Conservation (phyloP, 2,888 invertebrate genomes). For the Trisateles emortualis region DNA sequence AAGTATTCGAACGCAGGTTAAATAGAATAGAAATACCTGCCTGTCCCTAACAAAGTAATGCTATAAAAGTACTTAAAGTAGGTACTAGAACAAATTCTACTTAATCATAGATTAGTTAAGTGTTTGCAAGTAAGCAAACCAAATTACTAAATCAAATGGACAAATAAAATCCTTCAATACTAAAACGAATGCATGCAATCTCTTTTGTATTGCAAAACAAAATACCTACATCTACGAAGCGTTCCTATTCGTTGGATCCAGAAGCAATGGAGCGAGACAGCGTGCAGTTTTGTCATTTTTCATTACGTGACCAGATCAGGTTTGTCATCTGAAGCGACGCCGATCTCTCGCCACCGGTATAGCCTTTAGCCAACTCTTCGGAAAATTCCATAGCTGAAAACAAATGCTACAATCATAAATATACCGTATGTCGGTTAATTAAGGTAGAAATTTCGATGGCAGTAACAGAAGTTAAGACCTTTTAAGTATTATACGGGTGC, state of each 20-base stretch:
- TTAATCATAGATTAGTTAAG: too few species aligned
- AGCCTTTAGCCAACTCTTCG: conserved; percentile 57
- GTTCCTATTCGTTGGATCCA: conserved; percentile 55
- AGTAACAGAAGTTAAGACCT: conserved; percentile 20
- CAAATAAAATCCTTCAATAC: too few species aligned
- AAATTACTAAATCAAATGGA: too few species aligned
- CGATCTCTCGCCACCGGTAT: conserved; percentile 63
- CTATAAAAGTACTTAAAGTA: too few species aligned
- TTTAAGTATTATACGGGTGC: conserved; percentile 26
- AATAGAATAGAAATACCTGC: too few species aligned
- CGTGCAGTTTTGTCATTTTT: conserved; percentile 88
- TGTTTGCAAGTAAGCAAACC: too few species aligned
- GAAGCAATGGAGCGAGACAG: conserved; percentile 50
- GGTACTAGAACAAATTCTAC: too few species aligned
- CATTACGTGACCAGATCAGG: conserved; percentile 90
- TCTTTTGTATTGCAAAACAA: too few species aligned
- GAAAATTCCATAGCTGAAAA: conserved; percentile 13
- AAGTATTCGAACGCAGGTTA: too few species aligned
- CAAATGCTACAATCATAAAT: conserved; percentile 22
- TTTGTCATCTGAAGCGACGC: conserved; percentile 77
- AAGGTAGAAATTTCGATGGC: conserved; percentile 23
- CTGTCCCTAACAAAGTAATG: too few species aligned
- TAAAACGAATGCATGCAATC: not conserved
- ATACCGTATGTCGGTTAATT: conserved; percentile 4
- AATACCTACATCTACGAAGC: conserved; percentile 13